Conservation (phyloP, 2,888 invertebrate species). For the Scaptomyza polygonia region DNA sequence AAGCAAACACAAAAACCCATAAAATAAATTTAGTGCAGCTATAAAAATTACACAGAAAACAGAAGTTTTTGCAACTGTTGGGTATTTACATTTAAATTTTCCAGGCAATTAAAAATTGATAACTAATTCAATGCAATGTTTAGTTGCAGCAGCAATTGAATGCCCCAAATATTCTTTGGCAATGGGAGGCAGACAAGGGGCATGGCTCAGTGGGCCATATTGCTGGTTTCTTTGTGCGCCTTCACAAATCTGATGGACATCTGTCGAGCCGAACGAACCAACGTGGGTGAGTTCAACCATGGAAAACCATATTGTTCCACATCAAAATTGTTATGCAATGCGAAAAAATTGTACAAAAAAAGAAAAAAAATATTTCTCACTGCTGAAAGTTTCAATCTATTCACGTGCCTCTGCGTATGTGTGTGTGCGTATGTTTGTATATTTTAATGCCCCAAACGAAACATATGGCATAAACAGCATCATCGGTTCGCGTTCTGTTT, state of each 20-base stretch:
- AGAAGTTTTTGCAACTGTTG: slow-evolving; percentile 21
- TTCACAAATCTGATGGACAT: slow-evolving; percentile 22
- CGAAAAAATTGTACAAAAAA: slow-evolving; percentile 15
- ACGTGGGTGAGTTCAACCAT: slow-evolving; percentile 64
- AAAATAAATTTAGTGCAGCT: slow-evolving; percentile 43
- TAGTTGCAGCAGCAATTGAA: slow-evolving; percentile 9
- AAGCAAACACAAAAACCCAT: slow-evolving; percentile 25
- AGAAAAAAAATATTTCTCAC: slow-evolving; percentile 13
- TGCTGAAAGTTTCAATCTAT: slow-evolving; percentile 9
- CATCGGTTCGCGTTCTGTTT: slow-evolving; percentile 16
- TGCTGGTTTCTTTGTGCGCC: slow-evolving; percentile 42
- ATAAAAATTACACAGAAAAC: slow-evolving; percentile 23
- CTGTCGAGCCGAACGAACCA: slow-evolving; percentile 59
- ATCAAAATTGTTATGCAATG: slow-evolving; percentile 48
- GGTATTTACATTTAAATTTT: not conserved
- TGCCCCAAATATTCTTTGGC: slow-evolving; percentile 14
- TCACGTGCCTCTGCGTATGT: slow-evolving; percentile 5
- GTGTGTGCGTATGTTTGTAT: slow-evolving; percentile 4
- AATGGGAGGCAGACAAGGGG: not conserved
- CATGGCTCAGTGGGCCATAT: slow-evolving; percentile 18
- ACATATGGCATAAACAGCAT: slow-evolving; percentile 27
- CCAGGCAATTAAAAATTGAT: slow-evolving; percentile 13
- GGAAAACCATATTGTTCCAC: slow-evolving; percentile 3
- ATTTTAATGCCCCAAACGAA: slow-evolving; percentile 48
- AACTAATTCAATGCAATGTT: slow-evolving; percentile 31